Percentiles rank a stretch among this genome's conserved stretches.
Conservation (phyloP, 2,797 vertebrate genomes). For the Anguilla obscura region DNA sequence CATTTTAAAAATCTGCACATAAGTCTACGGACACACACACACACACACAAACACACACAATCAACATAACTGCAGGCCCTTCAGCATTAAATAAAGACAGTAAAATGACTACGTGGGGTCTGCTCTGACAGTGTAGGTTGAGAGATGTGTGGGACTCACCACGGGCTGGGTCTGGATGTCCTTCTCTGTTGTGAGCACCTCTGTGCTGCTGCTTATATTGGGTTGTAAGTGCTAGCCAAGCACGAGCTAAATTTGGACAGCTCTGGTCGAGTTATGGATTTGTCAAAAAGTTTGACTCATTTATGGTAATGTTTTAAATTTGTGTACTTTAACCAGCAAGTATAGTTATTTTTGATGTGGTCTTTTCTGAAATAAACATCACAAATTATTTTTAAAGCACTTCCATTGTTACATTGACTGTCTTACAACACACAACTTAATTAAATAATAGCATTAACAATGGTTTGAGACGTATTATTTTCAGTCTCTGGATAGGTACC, state of each 20-base stretch:
- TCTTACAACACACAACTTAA: too few relatives aligned
- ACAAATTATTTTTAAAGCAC: not conserved
- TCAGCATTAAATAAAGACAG: too few relatives aligned
- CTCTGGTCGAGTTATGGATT: not conserved
- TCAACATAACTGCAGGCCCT: not conserved
- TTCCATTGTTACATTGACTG: not conserved
- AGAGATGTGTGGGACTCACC: not conserved
- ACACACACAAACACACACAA: too few relatives aligned
- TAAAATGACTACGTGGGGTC: not conserved
- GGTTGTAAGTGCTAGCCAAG: not conserved
- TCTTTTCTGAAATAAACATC: not conserved
- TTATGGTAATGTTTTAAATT: not conserved
- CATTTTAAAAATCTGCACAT: not conserved
- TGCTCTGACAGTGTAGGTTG: not conserved
- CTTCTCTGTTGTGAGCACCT: not conserved
- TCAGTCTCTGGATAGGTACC: too few relatives aligned
- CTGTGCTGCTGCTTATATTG: not conserved
- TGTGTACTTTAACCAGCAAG: not conserved
- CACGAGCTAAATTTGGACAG: constrained; percentile 18
- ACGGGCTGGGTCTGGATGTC: not conserved
- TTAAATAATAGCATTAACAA: too few relatives aligned
- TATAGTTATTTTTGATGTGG: not conserved
- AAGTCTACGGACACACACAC: not conserved
- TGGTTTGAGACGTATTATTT: too few relatives aligned
- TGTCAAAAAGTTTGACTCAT: not conserved